These are phyloP conservation scores for Colossoma macropomum DNA, from an alignment of 2,113 vertebrate genomes.

Conservation along the genomic window DNA sequence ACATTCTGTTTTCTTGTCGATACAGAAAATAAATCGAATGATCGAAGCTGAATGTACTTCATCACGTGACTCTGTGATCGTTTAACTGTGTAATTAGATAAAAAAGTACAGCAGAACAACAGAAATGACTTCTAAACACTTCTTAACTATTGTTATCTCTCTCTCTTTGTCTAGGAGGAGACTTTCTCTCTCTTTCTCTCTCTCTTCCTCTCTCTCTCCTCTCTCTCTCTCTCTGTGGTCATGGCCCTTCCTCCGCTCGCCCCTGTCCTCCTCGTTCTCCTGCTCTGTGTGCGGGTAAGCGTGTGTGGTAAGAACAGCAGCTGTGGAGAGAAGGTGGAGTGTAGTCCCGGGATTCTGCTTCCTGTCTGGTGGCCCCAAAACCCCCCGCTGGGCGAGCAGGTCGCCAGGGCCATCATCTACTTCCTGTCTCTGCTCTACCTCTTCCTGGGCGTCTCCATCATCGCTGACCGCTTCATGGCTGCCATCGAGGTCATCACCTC, in stretches of 20 bases:
- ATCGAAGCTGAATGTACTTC: too few relatives aligned
- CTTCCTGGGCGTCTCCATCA: conserved; percentile 94
- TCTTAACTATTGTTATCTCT: not conserved
- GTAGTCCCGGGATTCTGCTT: conserved; percentile 85
- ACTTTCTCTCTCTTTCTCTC: not conserved
- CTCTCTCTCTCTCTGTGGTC: conserved; percentile 3
- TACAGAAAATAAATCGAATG: too few relatives aligned
- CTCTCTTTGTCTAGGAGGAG: not conserved
- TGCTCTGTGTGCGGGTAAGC: conserved; percentile 46
- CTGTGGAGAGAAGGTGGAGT: conserved; percentile 76
- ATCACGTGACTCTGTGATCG: too few relatives aligned
- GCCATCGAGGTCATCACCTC: conserved; percentile 98
- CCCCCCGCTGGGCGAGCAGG: conserved; percentile 84
- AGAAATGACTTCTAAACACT: too few relatives aligned
- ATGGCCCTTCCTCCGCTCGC: conserved; percentile 44
- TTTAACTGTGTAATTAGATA: too few relatives aligned
- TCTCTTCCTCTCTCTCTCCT: not conserved
- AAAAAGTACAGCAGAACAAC: too few relatives aligned
- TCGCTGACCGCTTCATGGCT: conserved; percentile 96
- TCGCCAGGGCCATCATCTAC: conserved; percentile 86
- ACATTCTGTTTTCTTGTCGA: too few relatives aligned
- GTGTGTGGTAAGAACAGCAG: not conserved
- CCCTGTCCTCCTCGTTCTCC: conserved; percentile 52
- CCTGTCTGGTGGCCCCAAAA: conserved; percentile 89
- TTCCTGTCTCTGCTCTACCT: conserved; percentile 92